Conservation (phyloP, 2,113 vertebrate genomes). For the Mustelus asterias region DNA sequence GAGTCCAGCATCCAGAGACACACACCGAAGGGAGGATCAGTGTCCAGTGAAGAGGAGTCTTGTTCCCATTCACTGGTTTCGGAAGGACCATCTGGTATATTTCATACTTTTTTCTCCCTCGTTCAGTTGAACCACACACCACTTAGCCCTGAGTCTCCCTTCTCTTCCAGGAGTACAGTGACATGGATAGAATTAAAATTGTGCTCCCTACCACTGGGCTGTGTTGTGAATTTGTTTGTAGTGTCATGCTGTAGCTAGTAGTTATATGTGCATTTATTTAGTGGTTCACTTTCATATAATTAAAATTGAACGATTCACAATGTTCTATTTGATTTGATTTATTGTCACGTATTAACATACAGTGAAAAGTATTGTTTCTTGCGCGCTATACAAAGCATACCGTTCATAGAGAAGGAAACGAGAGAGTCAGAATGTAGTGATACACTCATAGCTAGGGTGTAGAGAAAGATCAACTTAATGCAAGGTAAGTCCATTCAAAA, state of each 20-base stretch:
- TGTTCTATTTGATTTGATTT: background rate
- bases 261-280: background rate
- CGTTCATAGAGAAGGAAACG: too few relatives aligned
- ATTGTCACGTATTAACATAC: too few relatives aligned
- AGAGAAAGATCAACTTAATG: too few relatives aligned
- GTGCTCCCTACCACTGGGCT: background rate
- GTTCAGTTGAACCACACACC: background rate
- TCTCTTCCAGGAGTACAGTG: too few relatives aligned
- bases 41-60: too few relatives aligned
- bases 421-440: too few relatives aligned
- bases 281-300: background rate
- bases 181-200: background rate
- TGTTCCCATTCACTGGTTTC: background rate
- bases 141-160: background rate
- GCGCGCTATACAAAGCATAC: too few relatives aligned
- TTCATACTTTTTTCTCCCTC: background rate
- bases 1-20: too few relatives aligned
- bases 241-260: background rate
- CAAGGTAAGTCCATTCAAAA: too few relatives aligned
- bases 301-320: background rate
- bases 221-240: background rate
- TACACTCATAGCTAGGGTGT: too few relatives aligned
- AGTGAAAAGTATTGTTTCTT: too few relatives aligned
- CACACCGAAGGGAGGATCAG: too few relatives aligned
- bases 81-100: background rate